Percentiles rank a stretch among this genome's conserved stretches.
Conservation (phyloP, 1,140 invertebrate species). For the Meloidogyne exigua region DNA sequence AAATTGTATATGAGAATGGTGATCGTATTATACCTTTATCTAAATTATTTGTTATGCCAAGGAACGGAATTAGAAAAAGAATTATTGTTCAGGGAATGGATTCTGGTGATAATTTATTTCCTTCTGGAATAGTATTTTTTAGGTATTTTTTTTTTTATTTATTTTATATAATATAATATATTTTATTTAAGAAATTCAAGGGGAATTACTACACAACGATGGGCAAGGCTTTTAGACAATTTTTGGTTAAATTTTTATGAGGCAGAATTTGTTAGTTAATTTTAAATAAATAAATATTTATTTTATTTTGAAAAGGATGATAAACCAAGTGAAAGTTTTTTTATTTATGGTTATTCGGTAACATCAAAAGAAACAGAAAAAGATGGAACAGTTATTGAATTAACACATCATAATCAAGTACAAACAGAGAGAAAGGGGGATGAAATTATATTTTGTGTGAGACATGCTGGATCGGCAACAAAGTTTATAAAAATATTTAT, state of each 20-base stretch:
- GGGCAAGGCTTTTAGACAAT: constrained; percentile 46
- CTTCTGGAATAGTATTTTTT: constrained; percentile 45
- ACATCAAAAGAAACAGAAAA: constrained; percentile 35
- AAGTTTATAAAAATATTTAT: constrained; percentile 19
- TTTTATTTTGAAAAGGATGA: constrained; percentile 36
- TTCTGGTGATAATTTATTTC: constrained; percentile 22
- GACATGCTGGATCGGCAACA: constrained; percentile 36
- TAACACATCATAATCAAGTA: constrained; percentile 44
- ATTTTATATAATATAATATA: neutral
- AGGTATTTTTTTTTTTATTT: constrained; percentile 25
- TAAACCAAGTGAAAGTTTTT: constrained; percentile 37
- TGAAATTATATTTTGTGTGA: constrained; percentile 40
- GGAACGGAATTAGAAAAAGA: constrained; percentile 31
- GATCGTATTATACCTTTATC: constrained; percentile 10
- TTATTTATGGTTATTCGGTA: constrained; percentile 46
- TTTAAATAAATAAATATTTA: neutral
- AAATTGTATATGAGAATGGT: constrained; percentile 35
- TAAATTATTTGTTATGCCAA: constrained; percentile 38
- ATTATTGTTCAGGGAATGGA: constrained; percentile 28
- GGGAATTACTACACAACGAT: constrained; percentile 36
- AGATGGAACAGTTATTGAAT: constrained; percentile 35
- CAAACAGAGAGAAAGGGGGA: constrained; percentile 50
- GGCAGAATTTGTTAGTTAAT: constrained; percentile 49
- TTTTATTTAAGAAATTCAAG: constrained; percentile 32
- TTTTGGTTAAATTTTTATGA: constrained; percentile 48